A percentile compares a stretch with the other conserved stretches of the same genome.
These are phyloP conservation scores for Eretmochelys imbricata DNA, from an alignment of 2,113 vertebrate species.

Conservation along the genomic window DNA sequence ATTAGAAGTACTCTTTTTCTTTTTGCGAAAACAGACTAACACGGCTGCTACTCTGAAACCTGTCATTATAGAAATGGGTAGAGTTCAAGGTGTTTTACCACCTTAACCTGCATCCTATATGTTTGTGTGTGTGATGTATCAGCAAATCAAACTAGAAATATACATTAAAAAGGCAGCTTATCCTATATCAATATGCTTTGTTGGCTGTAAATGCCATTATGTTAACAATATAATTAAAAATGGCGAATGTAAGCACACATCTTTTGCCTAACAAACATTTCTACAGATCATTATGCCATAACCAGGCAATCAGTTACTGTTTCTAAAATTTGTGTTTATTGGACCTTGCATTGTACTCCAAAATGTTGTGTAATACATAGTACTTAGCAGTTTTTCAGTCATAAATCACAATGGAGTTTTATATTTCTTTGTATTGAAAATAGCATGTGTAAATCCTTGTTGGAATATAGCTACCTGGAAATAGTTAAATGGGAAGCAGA, in stretches of 20 bases:
- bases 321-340: slow-evolving; percentile 11
- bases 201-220: not conserved
- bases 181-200: not conserved
- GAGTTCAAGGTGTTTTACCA: not conserved
- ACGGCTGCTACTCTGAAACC: too few species aligned
- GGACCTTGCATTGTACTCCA: not conserved
- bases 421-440: not conserved
- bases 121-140: not conserved
- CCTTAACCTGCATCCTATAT: not conserved
- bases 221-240: slow-evolving; percentile 33
- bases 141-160: not conserved
- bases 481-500: not conserved
- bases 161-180: not conserved
- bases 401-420: not conserved
- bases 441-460: not conserved
- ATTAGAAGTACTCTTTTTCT: not conserved
- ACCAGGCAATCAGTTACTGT: not conserved
- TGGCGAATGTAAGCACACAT: not conserved
- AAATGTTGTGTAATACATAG: not conserved
- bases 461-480: not conserved
- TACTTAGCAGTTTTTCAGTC: not conserved
- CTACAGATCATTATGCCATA: slow-evolving; percentile 21
- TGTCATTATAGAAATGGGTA: not conserved
- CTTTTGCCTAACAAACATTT: slow-evolving; percentile 46
- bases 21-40: too few species aligned